Evolutionary conservation across 2,113 vertebrate genomes (phyloP), one percentile per base, ranked within the genome.

Genomic region (Odontesthes bonariensis): DNA sequence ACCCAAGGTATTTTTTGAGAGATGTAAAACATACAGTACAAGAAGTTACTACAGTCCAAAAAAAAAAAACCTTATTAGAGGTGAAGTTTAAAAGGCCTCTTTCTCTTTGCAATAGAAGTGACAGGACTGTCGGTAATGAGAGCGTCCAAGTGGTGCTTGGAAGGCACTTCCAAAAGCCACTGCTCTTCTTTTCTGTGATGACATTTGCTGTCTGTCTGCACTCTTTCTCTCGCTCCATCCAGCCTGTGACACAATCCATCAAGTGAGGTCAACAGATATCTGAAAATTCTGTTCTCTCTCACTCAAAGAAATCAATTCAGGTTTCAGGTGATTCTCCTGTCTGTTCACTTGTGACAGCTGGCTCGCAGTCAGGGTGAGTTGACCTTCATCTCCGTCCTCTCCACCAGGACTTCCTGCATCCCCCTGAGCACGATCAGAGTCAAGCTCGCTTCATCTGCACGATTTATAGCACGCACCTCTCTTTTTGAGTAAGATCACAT

Each of bases 261-360:
- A 92, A 78, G 77, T 49, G 81, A 88, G 91, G 92, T 89, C 89
- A 92, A 89, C 54, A 84, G 87, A 92, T 85, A 90, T 86, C 87
- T 86, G 83, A 81, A 38, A 90, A 91, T 88, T 82, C 77, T 3
- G 77, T 84, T 91, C 86, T 77, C 73, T 78, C 67, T 77, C 70
- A 9, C 75, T 87, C 73, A 86, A 78, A 91, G 65, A 88, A 92
- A 92, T 93, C 89, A 88, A 92, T 92, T 92, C 78, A 68, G 86
- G 89, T 89, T 89, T 90, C 70, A 85, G 89, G 87, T 92, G 88
- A 92, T 87, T 92, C 82, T 90, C 69, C 79, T 67, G 81, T 75
- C 86, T 64, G 78, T 91, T 79, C 85, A 73, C 68, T 79, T 64
- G 69, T 88, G 92, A 90, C 89, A 91, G 87, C 81, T 77, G 83